phyloP scores from a whole-genome alignment of 2,113 vertebrate genomes.

The Hippocampus barbouri region DNA sequence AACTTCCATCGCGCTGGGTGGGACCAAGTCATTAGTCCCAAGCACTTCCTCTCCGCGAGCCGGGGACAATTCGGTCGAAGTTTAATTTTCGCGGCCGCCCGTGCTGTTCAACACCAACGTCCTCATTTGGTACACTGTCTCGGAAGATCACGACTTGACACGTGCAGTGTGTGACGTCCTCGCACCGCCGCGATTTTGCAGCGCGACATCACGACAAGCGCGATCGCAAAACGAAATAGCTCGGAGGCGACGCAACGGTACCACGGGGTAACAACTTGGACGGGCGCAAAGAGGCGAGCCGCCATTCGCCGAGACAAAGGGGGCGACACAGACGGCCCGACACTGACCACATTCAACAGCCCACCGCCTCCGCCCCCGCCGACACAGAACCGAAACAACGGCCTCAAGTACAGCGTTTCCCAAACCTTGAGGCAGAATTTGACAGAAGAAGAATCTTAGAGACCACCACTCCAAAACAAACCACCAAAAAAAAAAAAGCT shows the following conservation, averaged over 20 bases:
- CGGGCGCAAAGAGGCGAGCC: slow-evolving; percentile 17
- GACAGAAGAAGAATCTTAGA: too few relatives aligned
- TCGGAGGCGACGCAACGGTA: slow-evolving; percentile 15
- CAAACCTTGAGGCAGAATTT: background rate
- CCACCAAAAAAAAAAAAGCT: too few relatives aligned
- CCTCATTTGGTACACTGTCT: too few relatives aligned
- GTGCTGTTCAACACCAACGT: slow-evolving; percentile 34
- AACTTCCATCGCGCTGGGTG: background rate
- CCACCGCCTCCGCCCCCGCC: background rate
- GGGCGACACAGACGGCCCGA: slow-evolving; percentile 14
- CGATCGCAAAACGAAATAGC: background rate
- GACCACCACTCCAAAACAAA: too few relatives aligned
- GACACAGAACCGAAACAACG: background rate
- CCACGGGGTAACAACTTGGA: slow-evolving; percentile 40
- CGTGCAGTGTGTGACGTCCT: background rate
- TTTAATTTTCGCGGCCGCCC: slow-evolving; percentile 47
- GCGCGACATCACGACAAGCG: background rate
- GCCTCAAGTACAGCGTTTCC: background rate
- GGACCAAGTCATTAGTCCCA: background rate
- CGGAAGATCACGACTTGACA: too few relatives aligned
- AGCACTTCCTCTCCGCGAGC: background rate
- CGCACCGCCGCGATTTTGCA: too few relatives aligned
- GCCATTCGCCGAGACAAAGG: slow-evolving; percentile 6
- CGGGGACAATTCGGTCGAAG: background rate
- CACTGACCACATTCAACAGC: background rate